A percentile compares a stretch with the other conserved stretches of the same genome.
Conservation (phyloP, 2,888 invertebrate species). For the Ashinkailepas kermadecensis region DNA sequence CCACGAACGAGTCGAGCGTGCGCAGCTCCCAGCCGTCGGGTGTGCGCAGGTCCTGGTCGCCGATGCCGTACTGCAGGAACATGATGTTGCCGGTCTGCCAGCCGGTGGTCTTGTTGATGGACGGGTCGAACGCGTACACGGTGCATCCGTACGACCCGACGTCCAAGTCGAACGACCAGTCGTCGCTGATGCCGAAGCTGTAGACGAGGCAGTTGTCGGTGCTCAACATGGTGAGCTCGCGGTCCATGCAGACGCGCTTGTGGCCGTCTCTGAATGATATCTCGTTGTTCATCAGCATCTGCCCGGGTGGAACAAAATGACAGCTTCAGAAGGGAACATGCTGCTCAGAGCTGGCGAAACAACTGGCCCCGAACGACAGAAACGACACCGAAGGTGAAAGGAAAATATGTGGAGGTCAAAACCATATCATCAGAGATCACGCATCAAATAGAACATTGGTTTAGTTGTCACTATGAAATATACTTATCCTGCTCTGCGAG, state of each 20-base stretch:
- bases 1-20: slow-evolving; percentile 38
- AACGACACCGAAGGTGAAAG: too few species aligned
- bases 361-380: too few species aligned
- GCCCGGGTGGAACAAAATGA: too few species aligned
- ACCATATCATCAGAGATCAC: too few species aligned
- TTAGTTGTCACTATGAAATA: too few species aligned
- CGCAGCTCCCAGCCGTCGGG: slow-evolving; percentile 36
- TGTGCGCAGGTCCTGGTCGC: background rate
- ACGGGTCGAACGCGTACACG: background rate
- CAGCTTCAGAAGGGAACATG: too few species aligned
- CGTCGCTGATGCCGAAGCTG: background rate
- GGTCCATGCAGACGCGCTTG: background rate
- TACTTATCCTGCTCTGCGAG: too few species aligned
- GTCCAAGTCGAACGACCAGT: background rate
- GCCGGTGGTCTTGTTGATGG: background rate
- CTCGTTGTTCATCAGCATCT: too few species aligned
- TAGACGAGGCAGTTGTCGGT: background rate
- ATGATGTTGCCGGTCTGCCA: slow-evolving; percentile 33
- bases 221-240: background rate
- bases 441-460: too few species aligned
- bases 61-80: slow-evolving; percentile 33
- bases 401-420: too few species aligned
- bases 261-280: background rate
- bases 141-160: background rate
- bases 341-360: too few species aligned